phyloP scores from a whole-genome alignment of 2,797 vertebrate species.

The Liasis olivaceus region DNA sequence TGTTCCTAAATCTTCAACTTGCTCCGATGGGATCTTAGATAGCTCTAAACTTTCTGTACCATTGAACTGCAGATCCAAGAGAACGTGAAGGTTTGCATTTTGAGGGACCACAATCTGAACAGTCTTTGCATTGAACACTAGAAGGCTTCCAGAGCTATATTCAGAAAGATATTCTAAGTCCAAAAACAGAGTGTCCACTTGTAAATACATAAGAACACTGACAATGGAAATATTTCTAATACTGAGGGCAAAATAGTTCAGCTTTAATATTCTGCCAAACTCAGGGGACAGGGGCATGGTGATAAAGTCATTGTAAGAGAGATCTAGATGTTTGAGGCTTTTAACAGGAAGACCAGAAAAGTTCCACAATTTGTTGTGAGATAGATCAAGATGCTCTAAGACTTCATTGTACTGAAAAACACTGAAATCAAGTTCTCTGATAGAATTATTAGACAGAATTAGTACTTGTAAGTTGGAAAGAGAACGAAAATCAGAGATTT shows the following conservation, averaged over 20 bases:
- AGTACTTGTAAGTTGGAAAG: conserved; percentile 71
- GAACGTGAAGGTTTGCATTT: conserved; percentile 46
- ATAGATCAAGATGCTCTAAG: conserved; percentile 82
- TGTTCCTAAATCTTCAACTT: conserved; percentile 44
- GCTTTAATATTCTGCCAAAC: conserved; percentile 64
- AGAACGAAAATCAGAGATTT: conserved; percentile 73
- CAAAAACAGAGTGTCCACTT: conserved; percentile 70
- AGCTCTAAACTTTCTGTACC: conserved; percentile 77
- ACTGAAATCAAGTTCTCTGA: conserved; percentile 70
- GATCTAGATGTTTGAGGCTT: conserved; percentile 76
- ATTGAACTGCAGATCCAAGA: conserved; percentile 71
- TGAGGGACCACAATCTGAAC: conserved; percentile 55
- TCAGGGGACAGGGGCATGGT: conserved; percentile 72
- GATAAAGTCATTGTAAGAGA: conserved; percentile 79
- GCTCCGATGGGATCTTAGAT: conserved; percentile 63
- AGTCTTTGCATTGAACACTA: conserved; percentile 46
- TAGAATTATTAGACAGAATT: conserved; percentile 80
- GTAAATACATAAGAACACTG: conserved; percentile 66
- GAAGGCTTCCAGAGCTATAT: conserved; percentile 69
- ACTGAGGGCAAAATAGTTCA: conserved; percentile 79
- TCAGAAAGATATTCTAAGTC: conserved; percentile 46
- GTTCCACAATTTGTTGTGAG: conserved; percentile 77
- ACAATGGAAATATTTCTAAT: conserved; percentile 76
- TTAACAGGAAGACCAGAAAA: conserved; percentile 74
- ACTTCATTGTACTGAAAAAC: conserved; percentile 74